Conservation (phyloP, 2,888 invertebrate genomes). For the Andrena chrysosceles region DNA sequence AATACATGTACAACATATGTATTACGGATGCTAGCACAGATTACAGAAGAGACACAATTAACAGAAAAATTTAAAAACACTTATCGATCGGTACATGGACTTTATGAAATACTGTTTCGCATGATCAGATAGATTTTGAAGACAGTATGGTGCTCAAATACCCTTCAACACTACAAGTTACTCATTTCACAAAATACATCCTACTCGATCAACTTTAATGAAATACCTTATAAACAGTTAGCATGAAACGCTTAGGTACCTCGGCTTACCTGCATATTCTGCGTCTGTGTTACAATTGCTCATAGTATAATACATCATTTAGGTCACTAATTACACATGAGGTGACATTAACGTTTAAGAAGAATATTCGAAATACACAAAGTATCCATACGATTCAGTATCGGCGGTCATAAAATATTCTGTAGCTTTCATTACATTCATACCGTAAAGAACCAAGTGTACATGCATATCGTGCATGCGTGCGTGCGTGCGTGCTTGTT, state of each 20-base stretch:
- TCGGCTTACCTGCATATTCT: constrained; percentile 63
- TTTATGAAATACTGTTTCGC: constrained; percentile 64
- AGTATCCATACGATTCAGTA: constrained; percentile 18
- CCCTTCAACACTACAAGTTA: constrained; percentile 61
- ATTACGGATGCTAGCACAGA: constrained; percentile 69
- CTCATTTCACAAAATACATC: constrained; percentile 59
- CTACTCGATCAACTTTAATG: constrained; percentile 57
- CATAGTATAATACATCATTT: constrained; percentile 33
- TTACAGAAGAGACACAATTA: constrained; percentile 70
- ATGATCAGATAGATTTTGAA: constrained; percentile 65
- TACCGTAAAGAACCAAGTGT: constrained; percentile 42
- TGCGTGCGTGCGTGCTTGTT: constrained; percentile 39
- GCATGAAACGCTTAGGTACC: constrained; percentile 62
- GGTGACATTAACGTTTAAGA: not conserved
- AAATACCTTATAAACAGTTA: constrained; percentile 55
- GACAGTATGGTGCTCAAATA: constrained; percentile 60
- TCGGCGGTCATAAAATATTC: constrained; percentile 16
- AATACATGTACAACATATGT: constrained; percentile 74
- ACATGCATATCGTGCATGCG: constrained; percentile 47
- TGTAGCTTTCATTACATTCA: constrained; percentile 30
- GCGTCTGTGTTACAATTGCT: constrained; percentile 54
- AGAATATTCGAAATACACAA: constrained; percentile 13
- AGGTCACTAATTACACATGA: constrained; percentile 24
- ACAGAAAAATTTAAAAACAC: constrained; percentile 57
- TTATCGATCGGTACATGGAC: constrained; percentile 75